Evolutionary conservation across 2,888 invertebrate genomes (phyloP), one percentile per base, ranked within the genome.

Genomic region (Geotrupes spiniger): DNA sequence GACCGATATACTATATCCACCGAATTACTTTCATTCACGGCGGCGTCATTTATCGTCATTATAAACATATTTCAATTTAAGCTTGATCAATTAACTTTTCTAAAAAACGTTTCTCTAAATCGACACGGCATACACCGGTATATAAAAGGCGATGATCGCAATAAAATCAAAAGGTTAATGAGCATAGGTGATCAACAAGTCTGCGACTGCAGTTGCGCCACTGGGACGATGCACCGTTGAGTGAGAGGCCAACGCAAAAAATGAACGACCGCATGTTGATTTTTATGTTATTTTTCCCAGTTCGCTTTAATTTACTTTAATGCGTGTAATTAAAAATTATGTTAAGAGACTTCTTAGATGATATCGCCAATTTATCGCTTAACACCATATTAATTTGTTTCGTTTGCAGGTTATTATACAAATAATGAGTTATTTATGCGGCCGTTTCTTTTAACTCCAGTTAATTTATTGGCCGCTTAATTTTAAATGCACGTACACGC

Each of bases 271-370:
- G 49, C 46, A 25, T 43, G 43, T 51, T 44, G 42, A 40, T 49
- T 42, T 49, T 49, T 38, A 38, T 15, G 38, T 49, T 40, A 38
- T 27, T 39, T 38, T 37, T 16, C 31, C 33, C 41, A 40, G 46
- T 46, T 42, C 39, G 41, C 42, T 51, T 53, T 55, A 52, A 51
- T 53, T 55, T 44, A 38, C 51, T 44, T 53, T 53, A 55, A 55
- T 46, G 53, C 48, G 51, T 53, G 53, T 51, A 55, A 55, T 55
- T 55, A 55, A 55, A 55, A 55, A 55, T 53, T 55, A 55, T 51
- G 54, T 51, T 51, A 49, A 52, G 42, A 49, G 52, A 33, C 39
- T 39, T 42, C 49, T 49, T 45, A 49, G 54, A 55, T 55, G 48
- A 55, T 55, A 55, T 55, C 54, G 42, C 48, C 56, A 47, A 53